These are phyloP conservation scores for Lochmaea crataegi DNA, from an alignment of 2,888 invertebrate species.

Conservation along the genomic window DNA sequence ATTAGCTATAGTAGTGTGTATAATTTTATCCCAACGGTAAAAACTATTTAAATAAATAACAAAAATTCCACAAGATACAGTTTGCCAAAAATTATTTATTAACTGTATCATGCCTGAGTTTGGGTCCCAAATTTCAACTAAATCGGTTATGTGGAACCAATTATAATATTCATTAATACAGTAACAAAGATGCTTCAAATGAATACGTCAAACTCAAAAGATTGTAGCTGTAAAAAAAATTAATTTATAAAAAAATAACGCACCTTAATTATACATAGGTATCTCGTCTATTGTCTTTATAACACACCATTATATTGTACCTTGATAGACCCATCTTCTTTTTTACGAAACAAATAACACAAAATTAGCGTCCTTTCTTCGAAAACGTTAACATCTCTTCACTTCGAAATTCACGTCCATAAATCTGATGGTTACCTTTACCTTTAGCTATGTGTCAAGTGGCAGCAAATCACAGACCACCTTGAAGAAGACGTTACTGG, in stretches of 20 bases:
- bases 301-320: slow-evolving; percentile 6
- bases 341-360: slow-evolving; percentile 37
- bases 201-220: no score
- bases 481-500: slow-evolving; percentile 60
- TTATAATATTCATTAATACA: no score
- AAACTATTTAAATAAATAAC: no score
- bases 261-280: neutral
- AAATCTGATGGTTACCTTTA: slow-evolving; percentile 41
- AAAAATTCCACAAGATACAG: no score
- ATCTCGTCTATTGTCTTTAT: neutral
- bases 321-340: slow-evolving; percentile 29
- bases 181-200: no score
- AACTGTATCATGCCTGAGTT: no score
- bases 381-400: slow-evolving; percentile 42
- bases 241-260: neutral
- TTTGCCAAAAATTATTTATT: no score
- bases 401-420: slow-evolving; percentile 29
- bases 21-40: no score
- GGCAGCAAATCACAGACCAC: slow-evolving; percentile 53
- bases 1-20: no score
- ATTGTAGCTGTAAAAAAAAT: neutral
- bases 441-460: slow-evolving; percentile 44
- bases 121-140: no score
- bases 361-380: slow-evolving; percentile 43
- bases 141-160: no score